A percentile compares a stretch with the other conserved stretches of the same genome.
Conservation (phyloP, 2,888 invertebrate species). For the Ophioninae sp. region DNA sequence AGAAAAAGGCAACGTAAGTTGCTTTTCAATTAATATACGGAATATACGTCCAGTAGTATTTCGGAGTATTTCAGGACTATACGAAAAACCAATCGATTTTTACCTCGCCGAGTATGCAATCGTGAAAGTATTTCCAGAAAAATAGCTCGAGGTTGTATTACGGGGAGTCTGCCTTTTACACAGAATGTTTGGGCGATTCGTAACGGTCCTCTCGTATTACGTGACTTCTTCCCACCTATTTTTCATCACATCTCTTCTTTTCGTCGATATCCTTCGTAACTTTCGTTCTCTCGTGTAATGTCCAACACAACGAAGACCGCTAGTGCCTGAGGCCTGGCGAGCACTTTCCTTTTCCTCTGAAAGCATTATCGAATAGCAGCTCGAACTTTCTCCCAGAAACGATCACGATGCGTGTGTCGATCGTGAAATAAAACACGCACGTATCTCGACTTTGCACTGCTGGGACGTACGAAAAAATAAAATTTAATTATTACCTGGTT, state of each 20-base stretch:
- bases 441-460: constrained; percentile 7
- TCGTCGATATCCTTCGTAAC: constrained; percentile 61
- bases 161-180: constrained; percentile 8
- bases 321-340: constrained; percentile 58
- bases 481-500: background rate
- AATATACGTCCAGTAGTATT: too few relatives aligned
- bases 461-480: background rate
- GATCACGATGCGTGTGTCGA: background rate
- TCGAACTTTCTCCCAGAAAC: constrained; percentile 73
- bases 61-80: too few relatives aligned
- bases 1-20: too few relatives aligned
- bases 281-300: constrained; percentile 40
- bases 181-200: constrained; percentile 13
- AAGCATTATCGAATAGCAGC: constrained; percentile 75
- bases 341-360: constrained; percentile 75
- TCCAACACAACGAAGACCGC: constrained; percentile 37
- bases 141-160: constrained; percentile 43
- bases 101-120: background rate
- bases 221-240: constrained; percentile 25
- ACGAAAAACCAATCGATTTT: background rate
- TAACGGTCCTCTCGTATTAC: constrained; percentile 38
- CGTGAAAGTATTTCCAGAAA: constrained; percentile 36
- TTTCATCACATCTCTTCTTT: constrained; percentile 12
- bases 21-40: too few relatives aligned
- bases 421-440: constrained; percentile 5